Conservation (phyloP, 2,888 invertebrate species). For the Pyralis farinalis region DNA sequence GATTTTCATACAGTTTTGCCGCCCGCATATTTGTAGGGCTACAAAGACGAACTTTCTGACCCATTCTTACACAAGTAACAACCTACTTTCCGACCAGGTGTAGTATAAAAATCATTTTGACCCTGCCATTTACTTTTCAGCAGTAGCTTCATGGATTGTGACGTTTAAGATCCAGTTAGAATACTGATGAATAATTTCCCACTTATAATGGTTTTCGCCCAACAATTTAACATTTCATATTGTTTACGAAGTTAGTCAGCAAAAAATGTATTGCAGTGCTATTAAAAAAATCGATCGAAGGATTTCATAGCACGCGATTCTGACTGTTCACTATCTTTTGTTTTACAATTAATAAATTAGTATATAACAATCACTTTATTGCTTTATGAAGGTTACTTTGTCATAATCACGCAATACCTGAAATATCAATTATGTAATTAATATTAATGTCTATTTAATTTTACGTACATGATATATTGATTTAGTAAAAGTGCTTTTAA, state of each 20-base stretch:
- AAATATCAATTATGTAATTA: no score
- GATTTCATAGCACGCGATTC: conserved; percentile 34
- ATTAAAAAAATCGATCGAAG: conserved; percentile 36
- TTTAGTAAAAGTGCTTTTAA: no score
- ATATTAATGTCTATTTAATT: no score
- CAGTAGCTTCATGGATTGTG: neutral
- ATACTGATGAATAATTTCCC: neutral
- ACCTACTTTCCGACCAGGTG: no score
- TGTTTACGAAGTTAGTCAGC: conserved; percentile 24
- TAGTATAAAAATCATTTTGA: no score
- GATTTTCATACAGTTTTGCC: no score
- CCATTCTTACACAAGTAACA: no score
- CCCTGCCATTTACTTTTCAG: neutral
- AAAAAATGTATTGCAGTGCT: conserved; percentile 24
- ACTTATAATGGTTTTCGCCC: neutral
- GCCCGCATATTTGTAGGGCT: no score
- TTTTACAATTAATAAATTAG: conserved; percentile 14
- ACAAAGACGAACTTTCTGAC: no score
- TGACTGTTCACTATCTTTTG: conserved; percentile 15
- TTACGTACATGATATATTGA: no score
- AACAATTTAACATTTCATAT: conserved; percentile 15
- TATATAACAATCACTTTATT: conserved; percentile 9
- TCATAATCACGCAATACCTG: neutral
- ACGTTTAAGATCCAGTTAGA: neutral
- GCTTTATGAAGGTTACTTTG: neutral